These are phyloP conservation scores for Scaptomyza cyrtandrae DNA, from an alignment of 2,888 invertebrate genomes.

Conservation along the genomic window DNA sequence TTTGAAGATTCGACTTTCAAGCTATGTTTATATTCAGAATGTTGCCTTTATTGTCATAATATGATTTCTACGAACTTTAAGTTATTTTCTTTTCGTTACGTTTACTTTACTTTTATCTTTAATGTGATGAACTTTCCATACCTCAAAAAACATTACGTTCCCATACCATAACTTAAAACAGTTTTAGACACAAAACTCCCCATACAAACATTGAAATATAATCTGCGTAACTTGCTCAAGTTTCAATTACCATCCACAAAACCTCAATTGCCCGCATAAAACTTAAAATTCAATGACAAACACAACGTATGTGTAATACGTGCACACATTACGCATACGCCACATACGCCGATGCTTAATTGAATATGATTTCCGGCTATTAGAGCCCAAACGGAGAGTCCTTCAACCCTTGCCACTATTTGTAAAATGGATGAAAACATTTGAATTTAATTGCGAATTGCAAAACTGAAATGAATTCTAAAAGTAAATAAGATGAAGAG, in stretches of 20 bases:
- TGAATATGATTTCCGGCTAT: constrained; percentile 37
- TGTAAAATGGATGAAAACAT: constrained; percentile 49
- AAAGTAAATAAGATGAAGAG: constrained; percentile 24
- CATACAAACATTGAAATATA: too few species aligned
- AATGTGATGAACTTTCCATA: too few species aligned
- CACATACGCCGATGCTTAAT: constrained; percentile 15
- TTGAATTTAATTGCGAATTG: constrained; percentile 56
- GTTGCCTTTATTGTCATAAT: too few species aligned
- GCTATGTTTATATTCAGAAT: too few species aligned
- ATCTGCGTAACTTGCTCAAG: too few species aligned
- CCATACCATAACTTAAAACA: too few species aligned
- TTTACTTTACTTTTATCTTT: too few species aligned
- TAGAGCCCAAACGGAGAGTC: constrained; percentile 4
- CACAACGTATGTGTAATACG: constrained; percentile 8
- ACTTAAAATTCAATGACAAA: neutral
- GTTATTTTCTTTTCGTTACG: too few species aligned
- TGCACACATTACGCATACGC: constrained; percentile 15
- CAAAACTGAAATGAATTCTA: constrained; percentile 44
- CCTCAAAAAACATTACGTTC: too few species aligned
- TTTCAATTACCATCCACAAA: neutral
- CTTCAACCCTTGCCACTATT: constrained; percentile 12
- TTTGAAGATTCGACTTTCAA: too few species aligned
- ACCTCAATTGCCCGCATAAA: neutral
- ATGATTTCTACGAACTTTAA: too few species aligned
- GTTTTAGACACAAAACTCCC: too few species aligned